Conservation (phyloP, 2,113 vertebrate species). For the Monopterus albus region DNA sequence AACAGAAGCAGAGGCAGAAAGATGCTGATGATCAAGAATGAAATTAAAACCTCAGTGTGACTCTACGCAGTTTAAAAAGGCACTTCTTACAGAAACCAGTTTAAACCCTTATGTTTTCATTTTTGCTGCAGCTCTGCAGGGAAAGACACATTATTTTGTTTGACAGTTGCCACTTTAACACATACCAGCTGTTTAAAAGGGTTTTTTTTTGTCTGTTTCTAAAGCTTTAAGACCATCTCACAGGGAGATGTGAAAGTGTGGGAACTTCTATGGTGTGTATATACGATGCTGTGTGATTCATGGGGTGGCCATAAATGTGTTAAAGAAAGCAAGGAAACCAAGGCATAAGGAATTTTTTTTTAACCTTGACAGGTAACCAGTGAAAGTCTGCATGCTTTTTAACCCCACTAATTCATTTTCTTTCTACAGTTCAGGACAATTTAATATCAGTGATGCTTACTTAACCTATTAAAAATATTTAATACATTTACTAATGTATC, state of each 20-base stretch:
- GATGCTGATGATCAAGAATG: constrained; percentile 22
- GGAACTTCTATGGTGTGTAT: too few relatives aligned
- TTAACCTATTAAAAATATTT: too few relatives aligned
- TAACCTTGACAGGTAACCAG: not conserved
- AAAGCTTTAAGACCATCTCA: constrained; percentile 32
- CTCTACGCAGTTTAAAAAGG: constrained; percentile 7
- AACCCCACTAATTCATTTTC: not conserved
- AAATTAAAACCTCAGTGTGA: constrained; percentile 21
- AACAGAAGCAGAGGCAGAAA: constrained; percentile 13
- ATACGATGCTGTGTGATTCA: constrained; percentile 10
- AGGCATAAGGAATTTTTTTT: not conserved
- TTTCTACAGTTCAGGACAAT: not conserved
- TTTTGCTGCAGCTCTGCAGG: constrained; percentile 20
- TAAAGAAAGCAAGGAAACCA: constrained; percentile 2
- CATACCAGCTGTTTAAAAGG: constrained; percentile 62
- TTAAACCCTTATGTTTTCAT: constrained; percentile 17
- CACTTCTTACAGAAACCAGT: constrained; percentile 14
- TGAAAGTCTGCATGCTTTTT: not conserved
- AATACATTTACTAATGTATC: too few relatives aligned
- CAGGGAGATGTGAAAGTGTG: constrained; percentile 27
- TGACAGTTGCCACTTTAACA: constrained; percentile 62
- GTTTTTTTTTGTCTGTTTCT: constrained; percentile 65
- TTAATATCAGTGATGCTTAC: not conserved
- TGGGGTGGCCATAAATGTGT: not conserved
- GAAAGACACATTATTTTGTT: constrained; percentile 34